Evolutionary conservation across 2,113 vertebrate species (phyloP).

Genomic region (Anser cygnoides): DNA sequence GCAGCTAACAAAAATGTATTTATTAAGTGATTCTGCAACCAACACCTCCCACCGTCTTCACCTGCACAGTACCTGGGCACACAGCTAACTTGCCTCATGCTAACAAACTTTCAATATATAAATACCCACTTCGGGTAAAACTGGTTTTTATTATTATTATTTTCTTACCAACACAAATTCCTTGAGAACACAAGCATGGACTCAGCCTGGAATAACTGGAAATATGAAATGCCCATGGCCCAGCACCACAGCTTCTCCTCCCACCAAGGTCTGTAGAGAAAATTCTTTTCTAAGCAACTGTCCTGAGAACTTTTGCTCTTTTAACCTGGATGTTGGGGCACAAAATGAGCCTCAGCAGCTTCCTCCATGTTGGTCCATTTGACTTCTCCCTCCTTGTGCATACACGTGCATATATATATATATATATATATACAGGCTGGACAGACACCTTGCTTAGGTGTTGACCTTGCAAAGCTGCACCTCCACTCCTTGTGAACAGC

Average conservation of each 20-base stretch:
- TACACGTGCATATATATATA: fast-evolving
- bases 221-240: neutral
- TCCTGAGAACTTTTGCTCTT: neutral
- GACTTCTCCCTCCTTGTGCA: neutral
- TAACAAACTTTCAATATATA: neutral
- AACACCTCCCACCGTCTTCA: neutral
- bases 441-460: neutral
- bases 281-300: neutral
- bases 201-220: neutral
- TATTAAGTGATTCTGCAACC: neutral
- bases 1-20: neutral
- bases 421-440: no score
- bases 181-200: neutral
- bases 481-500: fast-evolving
- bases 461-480: neutral
- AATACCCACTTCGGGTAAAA: neutral
- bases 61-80: neutral
- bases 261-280: neutral
- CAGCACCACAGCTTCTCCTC: neutral
- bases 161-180: neutral
- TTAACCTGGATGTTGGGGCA: neutral
- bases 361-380: neutral
- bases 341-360: neutral
- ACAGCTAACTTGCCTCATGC: neutral
- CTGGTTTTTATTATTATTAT: neutral